These are phyloP conservation scores for Eriocheir sinensis DNA, from an alignment of 1,140 invertebrate genomes.

Conservation along the genomic window DNA sequence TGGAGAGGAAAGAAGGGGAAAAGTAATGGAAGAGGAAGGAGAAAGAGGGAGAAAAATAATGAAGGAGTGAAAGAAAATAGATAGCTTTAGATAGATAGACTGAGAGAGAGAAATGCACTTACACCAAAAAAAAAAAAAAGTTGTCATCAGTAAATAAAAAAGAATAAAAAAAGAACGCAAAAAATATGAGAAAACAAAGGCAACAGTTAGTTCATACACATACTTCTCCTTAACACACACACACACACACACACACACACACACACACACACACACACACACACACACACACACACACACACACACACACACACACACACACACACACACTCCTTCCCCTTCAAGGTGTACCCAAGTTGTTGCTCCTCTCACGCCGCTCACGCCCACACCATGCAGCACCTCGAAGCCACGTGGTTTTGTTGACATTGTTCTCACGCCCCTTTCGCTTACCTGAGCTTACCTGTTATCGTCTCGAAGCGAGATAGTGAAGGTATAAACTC, in stretches of 20 bases:
- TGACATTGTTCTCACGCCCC: background rate
- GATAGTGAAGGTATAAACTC: too few species aligned
- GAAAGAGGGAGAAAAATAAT: background rate
- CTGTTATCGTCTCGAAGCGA: too few species aligned
- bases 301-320: too few species aligned
- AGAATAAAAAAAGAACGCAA: background rate
- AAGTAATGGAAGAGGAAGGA: background rate
- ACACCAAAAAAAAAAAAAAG: background rate
- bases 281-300: too few species aligned
- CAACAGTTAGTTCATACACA: background rate
- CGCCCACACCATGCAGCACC: background rate
- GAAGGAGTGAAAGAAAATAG: background rate
- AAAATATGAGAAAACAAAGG: background rate
- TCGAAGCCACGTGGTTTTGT: background rate
- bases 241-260: too few species aligned
- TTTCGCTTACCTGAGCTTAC: background rate
- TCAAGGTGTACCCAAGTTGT: background rate
- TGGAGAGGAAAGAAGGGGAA: slow-evolving; percentile 27
- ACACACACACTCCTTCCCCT: background rate
- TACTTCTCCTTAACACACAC: background rate
- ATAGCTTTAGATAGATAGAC: background rate
- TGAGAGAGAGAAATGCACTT: too few species aligned
- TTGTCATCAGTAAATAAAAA: background rate
- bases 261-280: too few species aligned
- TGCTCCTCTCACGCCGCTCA: background rate